A percentile compares a stretch with the other conserved stretches of the same genome.
Evolutionary conservation across 2,113 vertebrate species (phyloP).

Genomic region (Archocentrus centrarchus): DNA sequence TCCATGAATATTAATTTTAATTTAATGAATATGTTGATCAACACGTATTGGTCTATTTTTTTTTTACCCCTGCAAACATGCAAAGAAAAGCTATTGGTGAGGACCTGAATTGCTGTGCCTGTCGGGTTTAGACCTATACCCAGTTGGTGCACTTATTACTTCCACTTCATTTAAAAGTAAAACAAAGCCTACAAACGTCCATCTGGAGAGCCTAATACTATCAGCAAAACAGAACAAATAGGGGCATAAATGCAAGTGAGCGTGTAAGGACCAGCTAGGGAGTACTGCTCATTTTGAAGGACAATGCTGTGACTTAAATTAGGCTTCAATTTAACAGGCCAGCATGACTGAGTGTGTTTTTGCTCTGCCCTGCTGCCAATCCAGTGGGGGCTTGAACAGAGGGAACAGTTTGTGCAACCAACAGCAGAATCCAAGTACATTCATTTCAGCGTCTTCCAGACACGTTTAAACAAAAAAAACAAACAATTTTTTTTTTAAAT

Average conservation of each 20-base stretch:
- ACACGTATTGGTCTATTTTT: too few relatives aligned
- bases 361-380: conserved; percentile 42
- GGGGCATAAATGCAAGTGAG: background rate
- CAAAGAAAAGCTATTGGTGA: background rate
- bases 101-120: background rate
- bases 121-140: too few relatives aligned
- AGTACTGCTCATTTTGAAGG: conserved; percentile 6
- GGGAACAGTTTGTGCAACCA: conserved; percentile 14
- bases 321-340: conserved; percentile 30
- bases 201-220: too few relatives aligned
- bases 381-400: conserved; percentile 6
- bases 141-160: background rate
- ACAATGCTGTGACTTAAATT: conserved; percentile 42
- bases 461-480: background rate
- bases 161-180: background rate
- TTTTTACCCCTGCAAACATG: background rate
- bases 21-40: too few relatives aligned
- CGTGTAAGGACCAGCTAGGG: background rate
- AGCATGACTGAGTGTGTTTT: conserved; percentile 51
- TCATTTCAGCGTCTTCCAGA: background rate
- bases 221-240: background rate
- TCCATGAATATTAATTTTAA: background rate
- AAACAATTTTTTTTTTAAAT: background rate
- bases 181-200: background rate
- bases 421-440: background rate